Base-by-base conservation (phyloP, 1,140 invertebrate genomes). In the Scaptomyza montana region DNA sequence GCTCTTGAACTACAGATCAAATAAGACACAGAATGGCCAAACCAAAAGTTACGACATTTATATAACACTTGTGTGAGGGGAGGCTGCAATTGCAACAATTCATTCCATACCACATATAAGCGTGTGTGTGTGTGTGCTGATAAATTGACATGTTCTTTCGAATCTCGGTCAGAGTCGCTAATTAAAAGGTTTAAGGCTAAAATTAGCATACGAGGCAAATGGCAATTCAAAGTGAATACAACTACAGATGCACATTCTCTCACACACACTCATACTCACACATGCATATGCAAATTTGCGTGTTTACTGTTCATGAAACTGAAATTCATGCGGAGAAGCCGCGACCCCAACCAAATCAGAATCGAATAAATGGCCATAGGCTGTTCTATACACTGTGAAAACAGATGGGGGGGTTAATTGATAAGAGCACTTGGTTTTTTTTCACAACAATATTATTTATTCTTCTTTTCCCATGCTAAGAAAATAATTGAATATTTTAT, bases 181-280 rank as follows among this genome's bases (percentile, higher is more conserved):
- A 89, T 89, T 89, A 89, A 89, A 89, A 89, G 79, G 84, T 84
- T 89, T 89, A 89, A 80, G 84, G 84, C 74, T 80, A 77, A 89
- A 89, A 89, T 89, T 89, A 80, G 84, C 84, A 89, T 89, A 89
- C 60, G 54, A 60, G 59, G 59, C 68, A 76, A 76, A 72, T 61
- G 54, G 62, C 67, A 77, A 76, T 72, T 76, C 61, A 62, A 57
- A 67, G 39, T 57, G 66, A 78, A 57, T 60, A 68, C 30, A 65
- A 57, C 43, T 16, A 74, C 76, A 57, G 51, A 33, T 55, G 54
- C 67, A 67, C 47, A 62, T 54, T 9, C 60, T 49, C 60, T 59
- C 50, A 67, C 25, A 47, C 36, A 60, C 47, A 39, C 25, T 21
- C 47, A 53, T 10, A 70, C 41, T 55, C 10, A 28, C 13, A 45